Conservation (phyloP, 2,113 vertebrate species). For the Nothoprocta perdicaria region DNA sequence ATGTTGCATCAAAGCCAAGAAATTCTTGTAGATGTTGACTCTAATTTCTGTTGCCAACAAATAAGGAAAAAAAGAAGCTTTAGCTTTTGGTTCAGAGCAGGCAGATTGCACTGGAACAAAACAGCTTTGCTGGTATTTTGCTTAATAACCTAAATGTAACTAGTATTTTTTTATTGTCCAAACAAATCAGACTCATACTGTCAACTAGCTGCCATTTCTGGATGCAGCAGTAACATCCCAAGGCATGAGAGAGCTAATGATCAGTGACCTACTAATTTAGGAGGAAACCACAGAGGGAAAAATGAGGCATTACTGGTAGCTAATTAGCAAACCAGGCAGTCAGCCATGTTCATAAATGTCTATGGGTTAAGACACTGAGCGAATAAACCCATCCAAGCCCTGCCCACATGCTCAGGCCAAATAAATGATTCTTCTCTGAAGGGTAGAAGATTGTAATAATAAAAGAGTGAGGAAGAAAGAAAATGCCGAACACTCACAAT, state of each 20-base stretch:
- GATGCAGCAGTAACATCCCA: neutral
- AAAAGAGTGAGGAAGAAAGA: neutral
- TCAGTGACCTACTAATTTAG: neutral
- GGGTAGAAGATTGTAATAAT: neutral
- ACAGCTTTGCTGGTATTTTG: slow-evolving; percentile 35
- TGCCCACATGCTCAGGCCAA: neutral
- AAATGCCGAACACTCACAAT: neutral
- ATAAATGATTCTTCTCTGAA: neutral
- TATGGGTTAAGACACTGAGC: neutral
- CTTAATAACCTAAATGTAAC: slow-evolving; percentile 38
- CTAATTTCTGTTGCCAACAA: neutral
- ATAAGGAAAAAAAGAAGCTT: neutral
- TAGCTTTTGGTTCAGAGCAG: neutral
- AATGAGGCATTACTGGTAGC: neutral
- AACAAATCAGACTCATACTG: slow-evolving; percentile 2
- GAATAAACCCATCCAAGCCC: neutral
- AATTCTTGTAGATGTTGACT: neutral
- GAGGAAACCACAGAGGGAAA: neutral
- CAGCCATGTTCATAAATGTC: slow-evolving; percentile 2
- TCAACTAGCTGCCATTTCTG: neutral
- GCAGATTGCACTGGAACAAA: neutral
- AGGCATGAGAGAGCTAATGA: slow-evolving; percentile 26
- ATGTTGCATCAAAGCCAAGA: neutral
- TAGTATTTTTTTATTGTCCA: neutral
- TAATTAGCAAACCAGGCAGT: slow-evolving; percentile 58